These are phyloP conservation scores for Neogale vison DNA, from an alignment of 2,113 vertebrate genomes.

Conservation along the genomic window DNA sequence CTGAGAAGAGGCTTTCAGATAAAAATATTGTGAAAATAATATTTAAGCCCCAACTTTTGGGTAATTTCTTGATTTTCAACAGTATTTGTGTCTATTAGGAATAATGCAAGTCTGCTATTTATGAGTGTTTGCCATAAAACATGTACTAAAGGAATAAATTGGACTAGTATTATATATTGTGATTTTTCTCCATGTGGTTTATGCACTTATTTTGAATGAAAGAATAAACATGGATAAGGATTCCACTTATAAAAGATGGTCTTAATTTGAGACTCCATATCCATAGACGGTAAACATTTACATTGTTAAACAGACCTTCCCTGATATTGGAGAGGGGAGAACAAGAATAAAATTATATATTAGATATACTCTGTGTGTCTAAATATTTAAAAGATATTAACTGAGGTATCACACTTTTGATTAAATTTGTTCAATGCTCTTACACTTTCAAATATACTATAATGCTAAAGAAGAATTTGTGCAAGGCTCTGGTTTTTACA, in stretches of 20 bases:
- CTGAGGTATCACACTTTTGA: not conserved
- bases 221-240: not conserved
- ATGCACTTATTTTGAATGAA: not conserved
- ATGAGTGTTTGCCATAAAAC: conserved; percentile 65
- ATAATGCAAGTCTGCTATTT: conserved; percentile 66
- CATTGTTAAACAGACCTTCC: not conserved
- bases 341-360: not conserved
- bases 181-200: conserved; percentile 62
- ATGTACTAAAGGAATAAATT: not conserved
- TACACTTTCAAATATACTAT: not conserved
- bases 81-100: conserved; percentile 59
- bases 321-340: not conserved
- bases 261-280: not conserved
- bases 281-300: not conserved
- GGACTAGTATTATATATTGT: not conserved
- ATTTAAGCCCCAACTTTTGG: conserved; percentile 18
- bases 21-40: conserved; percentile 14
- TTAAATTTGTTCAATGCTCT: not conserved
- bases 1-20: not conserved
- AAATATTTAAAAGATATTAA: not conserved
- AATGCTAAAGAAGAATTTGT: not conserved
- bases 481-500: not conserved
- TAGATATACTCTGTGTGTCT: not conserved
- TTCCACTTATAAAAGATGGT: not conserved
- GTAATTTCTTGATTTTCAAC: conserved; percentile 42